These are phyloP conservation scores for Ailuropoda melanoleuca DNA, from an alignment of 2,113 vertebrate species.

Conservation along the genomic window DNA sequence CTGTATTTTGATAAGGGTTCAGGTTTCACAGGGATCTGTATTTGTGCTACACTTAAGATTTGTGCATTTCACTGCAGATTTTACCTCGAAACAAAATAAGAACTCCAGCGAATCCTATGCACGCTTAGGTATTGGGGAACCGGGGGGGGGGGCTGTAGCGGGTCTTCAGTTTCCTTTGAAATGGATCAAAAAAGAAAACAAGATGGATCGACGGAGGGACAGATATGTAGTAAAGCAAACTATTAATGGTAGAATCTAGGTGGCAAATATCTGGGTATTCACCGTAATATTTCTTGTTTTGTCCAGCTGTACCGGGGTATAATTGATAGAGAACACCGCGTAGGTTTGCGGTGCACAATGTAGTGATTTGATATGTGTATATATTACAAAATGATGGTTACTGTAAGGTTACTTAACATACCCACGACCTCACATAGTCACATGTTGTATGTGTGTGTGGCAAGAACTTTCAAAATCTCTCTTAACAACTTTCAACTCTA, in stretches of 20 bases:
- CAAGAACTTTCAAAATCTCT: neutral
- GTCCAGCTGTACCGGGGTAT: neutral
- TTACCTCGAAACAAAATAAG: neutral
- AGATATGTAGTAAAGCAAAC: neutral
- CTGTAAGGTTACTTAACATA: neutral
- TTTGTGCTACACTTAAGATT: neutral
- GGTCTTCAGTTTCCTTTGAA: neutral
- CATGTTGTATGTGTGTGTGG: neutral
- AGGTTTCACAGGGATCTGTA: neutral
- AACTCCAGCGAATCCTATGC: neutral
- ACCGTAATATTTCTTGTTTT: neutral
- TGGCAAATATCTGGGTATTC: neutral
- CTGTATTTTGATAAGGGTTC: neutral
- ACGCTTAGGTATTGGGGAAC: neutral
- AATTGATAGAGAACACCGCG: neutral
- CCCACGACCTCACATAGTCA: neutral
- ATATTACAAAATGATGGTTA: neutral
- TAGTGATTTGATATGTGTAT: neutral
- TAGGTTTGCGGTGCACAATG: neutral
- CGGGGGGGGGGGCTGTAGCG: accelerated
- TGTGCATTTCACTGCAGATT: neutral
- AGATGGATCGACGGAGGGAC: neutral
- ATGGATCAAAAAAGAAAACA: neutral
- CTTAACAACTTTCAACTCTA: neutral
- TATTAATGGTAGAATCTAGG: neutral